Base-by-base conservation (phyloP, 2,888 invertebrate genomes). In the Phasia obesa region DNA sequence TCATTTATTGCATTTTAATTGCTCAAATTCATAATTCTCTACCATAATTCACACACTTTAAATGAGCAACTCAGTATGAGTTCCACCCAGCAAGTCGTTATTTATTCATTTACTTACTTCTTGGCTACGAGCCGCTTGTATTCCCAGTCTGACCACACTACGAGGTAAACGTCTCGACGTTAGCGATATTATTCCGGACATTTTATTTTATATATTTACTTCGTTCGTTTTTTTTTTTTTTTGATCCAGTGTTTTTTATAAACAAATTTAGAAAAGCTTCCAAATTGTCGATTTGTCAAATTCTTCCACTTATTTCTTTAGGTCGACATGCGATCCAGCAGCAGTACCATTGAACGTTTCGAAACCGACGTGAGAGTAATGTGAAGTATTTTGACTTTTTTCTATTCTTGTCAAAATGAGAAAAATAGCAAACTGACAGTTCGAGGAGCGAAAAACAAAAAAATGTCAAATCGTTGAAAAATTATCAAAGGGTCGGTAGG, bases 171-270 rank as follows among this genome's bases (percentile, higher is more conserved):
- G 91, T 85, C 93, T 91, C 85, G 92, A 90, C 84, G 92, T 90
- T 86, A 92, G 88, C 74, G 91, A 91, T 85, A 93, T 90, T 90
- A 93, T 90, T 84, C 92, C 92, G 88, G 92, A 91, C 92, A 92
- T 92, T 79, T 67, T 81, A 51, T 15, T 11, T 42, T 31, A 35
- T 64, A 21, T 35, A 57, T 35, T 11, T 35, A 35, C 2, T 57
- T 78, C 74, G 74, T 78, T 78, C 74, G 82, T 79, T 78, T 35
- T 9, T 59, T 11, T 75, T 23, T 23, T 27, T 13, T 35, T 42
- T 55, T 55, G 17, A n/a, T n/a, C n/a, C n/a, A n/a, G n/a, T n/a
- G 31, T 49, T 57, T 38, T 38, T 0, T 38, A 31, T 70, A 64
- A 62, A 73, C 35, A 78, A 69, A 71, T 60, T 81, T 74, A 13